A percentile compares a stretch with the other conserved stretches of the same genome.
Evolutionary conservation across 2,888 invertebrate genomes (phyloP).

Genomic region (Drosophila lutescens): DNA sequence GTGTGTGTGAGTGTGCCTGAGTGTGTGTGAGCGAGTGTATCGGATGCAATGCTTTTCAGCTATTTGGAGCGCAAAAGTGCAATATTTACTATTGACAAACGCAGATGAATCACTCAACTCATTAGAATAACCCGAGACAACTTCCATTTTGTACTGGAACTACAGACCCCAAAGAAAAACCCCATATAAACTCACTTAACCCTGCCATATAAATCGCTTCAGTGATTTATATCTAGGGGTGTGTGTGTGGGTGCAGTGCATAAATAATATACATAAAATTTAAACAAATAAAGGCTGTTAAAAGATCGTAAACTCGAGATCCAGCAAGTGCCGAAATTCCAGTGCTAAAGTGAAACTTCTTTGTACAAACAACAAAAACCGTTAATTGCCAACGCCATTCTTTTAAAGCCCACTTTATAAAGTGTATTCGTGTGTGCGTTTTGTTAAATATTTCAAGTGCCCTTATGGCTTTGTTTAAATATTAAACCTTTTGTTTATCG

Average conservation of each 20-base stretch:
- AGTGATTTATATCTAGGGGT: constrained; percentile 7
- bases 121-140: constrained; percentile 17
- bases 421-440: constrained; percentile 4
- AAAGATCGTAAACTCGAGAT: constrained; percentile 18
- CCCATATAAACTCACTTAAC: neutral
- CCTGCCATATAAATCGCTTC: neutral
- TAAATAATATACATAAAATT: constrained; percentile 15
- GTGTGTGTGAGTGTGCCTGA: constrained; percentile 42
- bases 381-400: constrained; percentile 21
- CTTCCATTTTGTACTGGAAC: neutral
- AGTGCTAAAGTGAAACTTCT: constrained; percentile 33
- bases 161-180: neutral
- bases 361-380: constrained; percentile 14
- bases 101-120: constrained; percentile 26
- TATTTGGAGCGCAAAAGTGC: constrained; percentile 38
- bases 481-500: constrained; percentile 5
- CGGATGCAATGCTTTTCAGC: constrained; percentile 27
- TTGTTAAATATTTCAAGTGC: constrained; percentile 3
- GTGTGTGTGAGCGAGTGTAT: constrained; percentile 24
- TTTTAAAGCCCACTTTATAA: constrained; percentile 3
- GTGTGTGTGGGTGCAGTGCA: constrained; percentile 29
- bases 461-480: neutral
- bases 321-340: constrained; percentile 19
- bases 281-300: constrained; percentile 24
- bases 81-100: constrained; percentile 33